Evolutionary conservation across 1,140 invertebrate species (phyloP).

Genomic region (Callitettix versicolor): DNA sequence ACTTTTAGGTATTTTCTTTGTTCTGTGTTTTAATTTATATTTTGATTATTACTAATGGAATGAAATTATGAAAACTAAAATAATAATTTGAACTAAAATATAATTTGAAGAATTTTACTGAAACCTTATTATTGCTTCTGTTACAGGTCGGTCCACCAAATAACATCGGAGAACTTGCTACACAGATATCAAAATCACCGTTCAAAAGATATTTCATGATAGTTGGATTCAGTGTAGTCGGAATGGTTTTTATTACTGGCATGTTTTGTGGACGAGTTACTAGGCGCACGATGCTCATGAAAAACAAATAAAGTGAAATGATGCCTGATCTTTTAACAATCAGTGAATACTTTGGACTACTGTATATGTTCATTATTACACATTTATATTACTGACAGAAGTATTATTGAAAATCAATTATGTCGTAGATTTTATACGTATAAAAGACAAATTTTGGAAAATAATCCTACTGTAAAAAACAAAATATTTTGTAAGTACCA

Average conservation of each 20-base stretch:
- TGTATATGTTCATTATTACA: too few species aligned
- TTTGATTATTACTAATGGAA: background rate
- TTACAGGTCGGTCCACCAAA: slow-evolving; percentile 31
- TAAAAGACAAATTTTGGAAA: too few species aligned
- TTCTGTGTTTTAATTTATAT: background rate
- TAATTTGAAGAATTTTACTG: background rate
- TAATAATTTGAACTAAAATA: background rate
- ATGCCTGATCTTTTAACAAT: too few species aligned
- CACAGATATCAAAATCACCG: slow-evolving; percentile 56
- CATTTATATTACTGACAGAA: too few species aligned
- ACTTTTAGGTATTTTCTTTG: too few species aligned
- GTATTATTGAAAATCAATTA: too few species aligned
- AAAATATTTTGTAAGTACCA: too few species aligned
- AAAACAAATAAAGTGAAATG: slow-evolving; percentile 12
- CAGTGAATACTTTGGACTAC: too few species aligned
- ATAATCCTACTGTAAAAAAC: too few species aligned
- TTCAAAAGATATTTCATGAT: slow-evolving; percentile 67
- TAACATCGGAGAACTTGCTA: slow-evolving; percentile 57
- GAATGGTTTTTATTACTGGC: slow-evolving; percentile 67
- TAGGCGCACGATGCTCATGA: slow-evolving; percentile 35
- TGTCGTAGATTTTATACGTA: too few species aligned
- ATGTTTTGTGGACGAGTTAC: slow-evolving; percentile 71
- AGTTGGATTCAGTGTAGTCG: slow-evolving; percentile 54
- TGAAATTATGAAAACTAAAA: slow-evolving; percentile 2
- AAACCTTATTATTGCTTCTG: too few species aligned